Evolutionary conservation across 2,888 invertebrate species (phyloP).

Genomic region (Kuschelorhynchus macadamiae): DNA sequence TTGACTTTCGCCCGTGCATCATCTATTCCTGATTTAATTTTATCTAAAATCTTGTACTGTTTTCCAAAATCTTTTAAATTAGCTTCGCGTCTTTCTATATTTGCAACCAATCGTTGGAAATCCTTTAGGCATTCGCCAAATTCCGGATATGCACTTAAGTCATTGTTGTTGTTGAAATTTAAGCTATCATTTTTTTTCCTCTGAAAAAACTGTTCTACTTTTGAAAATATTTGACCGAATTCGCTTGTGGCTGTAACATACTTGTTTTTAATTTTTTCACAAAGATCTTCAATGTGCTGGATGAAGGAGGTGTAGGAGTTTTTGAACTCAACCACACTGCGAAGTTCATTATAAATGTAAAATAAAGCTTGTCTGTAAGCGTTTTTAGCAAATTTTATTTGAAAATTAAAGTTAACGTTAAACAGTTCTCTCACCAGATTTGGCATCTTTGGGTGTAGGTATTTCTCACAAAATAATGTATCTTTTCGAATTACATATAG

Average conservation of each 20-base stretch:
- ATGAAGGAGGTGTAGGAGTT: slow-evolving; percentile 50
- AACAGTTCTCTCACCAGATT: slow-evolving; percentile 56
- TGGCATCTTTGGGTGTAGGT: slow-evolving; percentile 46
- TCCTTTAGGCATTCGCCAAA: slow-evolving; percentile 49
- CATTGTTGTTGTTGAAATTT: slow-evolving; percentile 36
- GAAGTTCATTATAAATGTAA: slow-evolving; percentile 53
- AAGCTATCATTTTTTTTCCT: not conserved
- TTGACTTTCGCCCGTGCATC: not conserved
- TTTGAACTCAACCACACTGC: slow-evolving; percentile 40
- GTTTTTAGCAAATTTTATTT: slow-evolving; percentile 42
- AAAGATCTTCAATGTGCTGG: slow-evolving; percentile 42
- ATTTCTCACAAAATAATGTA: slow-evolving; percentile 50
- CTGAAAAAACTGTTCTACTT: slow-evolving; percentile 41
- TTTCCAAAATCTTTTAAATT: slow-evolving; percentile 47
- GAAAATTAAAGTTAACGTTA: slow-evolving; percentile 50
- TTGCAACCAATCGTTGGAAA: slow-evolving; percentile 50
- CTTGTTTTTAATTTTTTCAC: slow-evolving; percentile 42
- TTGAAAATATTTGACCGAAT: slow-evolving; percentile 43
- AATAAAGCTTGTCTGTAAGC: slow-evolving; percentile 56
- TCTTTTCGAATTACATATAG: slow-evolving; percentile 56
- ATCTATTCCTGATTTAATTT: not conserved
- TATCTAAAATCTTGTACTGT: slow-evolving; percentile 28
- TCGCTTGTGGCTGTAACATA: slow-evolving; percentile 18
- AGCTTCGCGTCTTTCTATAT: slow-evolving; percentile 49
- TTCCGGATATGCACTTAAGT: slow-evolving; percentile 42